phyloP scores from a whole-genome alignment of 64 coral and sea anemone genomes.

The Stichodactyla mertensii region DNA sequence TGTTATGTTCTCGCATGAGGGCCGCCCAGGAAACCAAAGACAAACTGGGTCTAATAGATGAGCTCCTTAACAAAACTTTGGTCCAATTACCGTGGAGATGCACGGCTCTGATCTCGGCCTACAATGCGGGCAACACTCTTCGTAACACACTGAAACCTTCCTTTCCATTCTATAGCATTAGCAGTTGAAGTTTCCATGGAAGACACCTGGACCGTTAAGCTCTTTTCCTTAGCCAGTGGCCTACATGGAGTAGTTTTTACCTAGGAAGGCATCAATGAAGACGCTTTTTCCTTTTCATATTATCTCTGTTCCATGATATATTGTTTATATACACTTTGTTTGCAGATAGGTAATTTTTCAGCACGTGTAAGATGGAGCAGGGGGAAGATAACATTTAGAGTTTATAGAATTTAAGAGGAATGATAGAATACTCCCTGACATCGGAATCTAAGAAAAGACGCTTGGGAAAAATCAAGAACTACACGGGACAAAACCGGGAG shows the following conservation, averaged over 20 bases:
- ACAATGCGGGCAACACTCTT: constrained; percentile 18
- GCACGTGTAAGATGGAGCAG: neutral
- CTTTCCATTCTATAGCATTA: neutral
- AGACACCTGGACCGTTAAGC: constrained; percentile 59
- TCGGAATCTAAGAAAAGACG: neutral
- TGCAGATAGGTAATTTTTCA: neutral
- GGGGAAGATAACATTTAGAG: neutral
- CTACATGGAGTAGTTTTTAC: constrained; percentile 17
- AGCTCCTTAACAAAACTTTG: constrained; percentile 28
- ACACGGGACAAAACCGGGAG: neutral
- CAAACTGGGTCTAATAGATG: constrained; percentile 9
- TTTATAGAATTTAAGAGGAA: neutral
- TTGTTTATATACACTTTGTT: neutral
- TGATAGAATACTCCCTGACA: neutral
- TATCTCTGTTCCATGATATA: neutral
- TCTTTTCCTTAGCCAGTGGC: constrained; percentile 71
- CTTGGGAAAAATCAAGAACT: neutral
- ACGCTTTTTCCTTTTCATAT: neutral
- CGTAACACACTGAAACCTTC: neutral
- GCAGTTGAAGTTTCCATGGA: constrained; percentile 67
- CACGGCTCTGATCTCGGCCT: neutral
- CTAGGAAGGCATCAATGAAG: neutral
- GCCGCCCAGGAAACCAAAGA: constrained; percentile 31
- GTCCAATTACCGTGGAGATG: constrained; percentile 30
- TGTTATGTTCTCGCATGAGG: neutral